Conservation (phyloP, 2,797 vertebrate genomes). For the Smutsia gigantea region DNA sequence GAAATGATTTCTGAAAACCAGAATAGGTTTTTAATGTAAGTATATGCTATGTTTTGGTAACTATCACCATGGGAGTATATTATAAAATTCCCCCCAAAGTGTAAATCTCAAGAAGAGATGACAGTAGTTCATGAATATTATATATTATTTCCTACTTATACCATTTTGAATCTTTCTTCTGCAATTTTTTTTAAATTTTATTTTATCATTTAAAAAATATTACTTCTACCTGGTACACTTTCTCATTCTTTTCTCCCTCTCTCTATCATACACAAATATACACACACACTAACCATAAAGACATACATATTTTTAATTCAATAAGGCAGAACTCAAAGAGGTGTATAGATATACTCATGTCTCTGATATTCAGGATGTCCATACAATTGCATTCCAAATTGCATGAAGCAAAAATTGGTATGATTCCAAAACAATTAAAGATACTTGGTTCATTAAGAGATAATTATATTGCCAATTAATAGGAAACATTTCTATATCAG, state of each 20-base stretch:
- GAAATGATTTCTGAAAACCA: constrained; percentile 39
- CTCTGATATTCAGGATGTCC: not conserved
- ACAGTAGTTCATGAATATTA: not conserved
- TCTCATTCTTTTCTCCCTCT: not conserved
- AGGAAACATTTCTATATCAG: not conserved
- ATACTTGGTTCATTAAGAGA: not conserved
- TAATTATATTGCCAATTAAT: not conserved
- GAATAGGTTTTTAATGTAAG: not conserved
- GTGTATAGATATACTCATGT: not conserved
- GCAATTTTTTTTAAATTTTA: not conserved
- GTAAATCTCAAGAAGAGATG: not conserved
- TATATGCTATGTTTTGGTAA: not conserved
- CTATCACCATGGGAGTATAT: not conserved
- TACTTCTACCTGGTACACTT: not conserved
- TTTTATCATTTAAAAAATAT: not conserved
- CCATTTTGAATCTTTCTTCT: not conserved
- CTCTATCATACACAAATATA: not conserved
- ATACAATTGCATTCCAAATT: not conserved
- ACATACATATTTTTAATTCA: not conserved
- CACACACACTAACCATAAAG: not conserved
- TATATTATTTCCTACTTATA: not conserved
- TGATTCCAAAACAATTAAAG: not conserved
- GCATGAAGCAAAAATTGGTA: not conserved
- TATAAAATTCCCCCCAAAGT: not conserved
- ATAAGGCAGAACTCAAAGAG: not conserved